Evolutionary conservation across 2,797 vertebrate species (phyloP).

Genomic region (Zenarchopterus dispar): DNA sequence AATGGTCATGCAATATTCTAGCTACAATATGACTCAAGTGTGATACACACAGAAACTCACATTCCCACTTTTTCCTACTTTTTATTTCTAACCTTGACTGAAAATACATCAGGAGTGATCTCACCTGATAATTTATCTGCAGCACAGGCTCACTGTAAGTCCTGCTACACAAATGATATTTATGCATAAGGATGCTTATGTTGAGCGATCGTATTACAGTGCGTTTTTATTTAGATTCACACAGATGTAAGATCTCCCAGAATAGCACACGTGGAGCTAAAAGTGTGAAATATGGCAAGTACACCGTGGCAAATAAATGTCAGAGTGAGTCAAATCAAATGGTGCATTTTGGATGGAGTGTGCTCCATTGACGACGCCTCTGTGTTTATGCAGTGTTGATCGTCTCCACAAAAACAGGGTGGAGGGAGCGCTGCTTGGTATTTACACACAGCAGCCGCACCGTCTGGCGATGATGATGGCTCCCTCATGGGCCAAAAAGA

Average conservation of each 20-base stretch:
- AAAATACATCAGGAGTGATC: conserved; percentile 33
- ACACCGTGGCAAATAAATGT: conserved; percentile 13
- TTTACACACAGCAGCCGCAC: conserved; percentile 75
- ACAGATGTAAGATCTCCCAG: conserved; percentile 1
- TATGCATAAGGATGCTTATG: not conserved
- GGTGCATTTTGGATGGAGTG: conserved; percentile 29
- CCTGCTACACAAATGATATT: conserved; percentile 11
- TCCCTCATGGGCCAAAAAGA: conserved; percentile 70
- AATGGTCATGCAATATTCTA: too few relatives aligned
- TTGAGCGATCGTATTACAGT: not conserved
- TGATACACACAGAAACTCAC: conserved; percentile 2
- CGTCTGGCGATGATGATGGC: conserved; percentile 70
- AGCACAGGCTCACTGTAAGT: conserved; percentile 20
- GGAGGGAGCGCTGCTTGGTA: conserved; percentile 68
- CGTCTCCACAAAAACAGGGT: conserved; percentile 63
- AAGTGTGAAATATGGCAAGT: conserved; percentile 11
- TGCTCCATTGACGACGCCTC: conserved; percentile 43
- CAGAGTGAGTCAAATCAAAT: conserved; percentile 13
- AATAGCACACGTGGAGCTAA: not conserved
- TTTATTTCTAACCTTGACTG: conserved; percentile 3
- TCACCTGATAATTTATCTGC: conserved; percentile 41
- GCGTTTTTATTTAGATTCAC: conserved; percentile 1
- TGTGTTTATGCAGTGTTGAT: conserved; percentile 71
- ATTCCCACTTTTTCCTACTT: not conserved
- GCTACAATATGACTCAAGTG: conserved; percentile 19